phyloP scores from a whole-genome alignment of 2,797 vertebrate species.

The Ataeniobius toweri region DNA sequence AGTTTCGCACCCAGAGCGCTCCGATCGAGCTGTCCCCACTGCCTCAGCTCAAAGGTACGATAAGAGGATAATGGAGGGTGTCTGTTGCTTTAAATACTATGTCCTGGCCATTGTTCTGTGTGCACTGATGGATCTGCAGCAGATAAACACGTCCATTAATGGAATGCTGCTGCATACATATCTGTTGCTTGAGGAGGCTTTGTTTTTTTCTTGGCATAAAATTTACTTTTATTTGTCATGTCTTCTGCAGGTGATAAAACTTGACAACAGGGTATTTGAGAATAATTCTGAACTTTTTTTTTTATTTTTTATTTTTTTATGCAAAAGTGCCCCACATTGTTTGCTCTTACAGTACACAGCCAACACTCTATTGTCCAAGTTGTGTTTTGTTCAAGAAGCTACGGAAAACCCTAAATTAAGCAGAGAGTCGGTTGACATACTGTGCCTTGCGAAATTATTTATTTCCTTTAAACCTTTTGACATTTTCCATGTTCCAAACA shows the following conservation, averaged over 20 bases:
- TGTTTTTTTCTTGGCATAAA: not conserved
- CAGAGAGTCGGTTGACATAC: not conserved
- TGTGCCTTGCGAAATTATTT: not conserved
- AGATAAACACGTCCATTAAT: not conserved
- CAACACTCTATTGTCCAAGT: too few relatives aligned
- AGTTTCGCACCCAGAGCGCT: constrained; percentile 89
- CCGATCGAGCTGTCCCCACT: constrained; percentile 90
- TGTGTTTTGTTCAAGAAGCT: too few relatives aligned
- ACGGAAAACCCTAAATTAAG: not conserved
- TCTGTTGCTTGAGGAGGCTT: not conserved
- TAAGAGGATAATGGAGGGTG: constrained; percentile 67
- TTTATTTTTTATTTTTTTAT: not conserved
- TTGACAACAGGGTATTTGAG: not conserved
- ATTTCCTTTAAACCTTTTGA: not conserved
- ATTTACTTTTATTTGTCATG: not conserved
- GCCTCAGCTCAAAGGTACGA: constrained; percentile 93
- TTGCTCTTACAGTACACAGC: not conserved
- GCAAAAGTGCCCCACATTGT: not conserved
- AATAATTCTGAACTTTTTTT: not conserved
- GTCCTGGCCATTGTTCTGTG: constrained; percentile 13
- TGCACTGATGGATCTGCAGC: constrained; percentile 12
- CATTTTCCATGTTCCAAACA: not conserved
- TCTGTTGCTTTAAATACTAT: constrained; percentile 53
- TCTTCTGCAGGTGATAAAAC: not conserved
- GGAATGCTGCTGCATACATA: not conserved